Evolutionary conservation across 2,797 vertebrate species (phyloP), one percentile per base, ranked within the genome.

Genomic region (Acanthurus tractus): DNA sequence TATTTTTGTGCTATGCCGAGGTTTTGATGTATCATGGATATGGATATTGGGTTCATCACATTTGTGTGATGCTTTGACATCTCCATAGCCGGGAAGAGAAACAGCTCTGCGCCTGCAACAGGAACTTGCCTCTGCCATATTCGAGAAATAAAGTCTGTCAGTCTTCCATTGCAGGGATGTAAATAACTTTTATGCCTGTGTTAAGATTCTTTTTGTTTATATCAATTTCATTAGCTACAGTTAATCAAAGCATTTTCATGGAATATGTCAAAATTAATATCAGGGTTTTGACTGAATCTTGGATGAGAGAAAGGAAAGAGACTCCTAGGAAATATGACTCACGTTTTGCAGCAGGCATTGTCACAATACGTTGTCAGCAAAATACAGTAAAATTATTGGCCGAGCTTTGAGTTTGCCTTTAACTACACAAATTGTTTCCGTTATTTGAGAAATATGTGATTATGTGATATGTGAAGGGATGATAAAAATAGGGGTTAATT

Each of bases 11-110:
- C 76, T 81, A 79, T 36, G 42, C 71, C 3, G 36, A 86, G 83
- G 90, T 92, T 92, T 90, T 92, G 87, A 90, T 92, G 90, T 86
- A 93, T 90, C 90, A 84, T 90, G 88, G 88, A 92, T 93, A 92
- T 92, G 89, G 90, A 92, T 93, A 90, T 92, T 92, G 88, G 88
- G 88, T 89, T 91, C 85, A 82, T 87, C 75, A 65, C 81, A 78
- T 91, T 84, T 78, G 89, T 88, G 69, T 79, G 85, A 86, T 75
- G 82, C 81, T 89, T 80, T 93, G 88, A 90, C 88, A 88, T 85
- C 77, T 87, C 76, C 71, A 65, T 49, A 71, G 79, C 75, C 18
- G 59, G 69, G 70, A 83, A 81, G 78, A 88, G 65, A 83, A 79
- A 66, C 63, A 70, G 76, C 67, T 85, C 55, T 25, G 48, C 9